Evolutionary conservation across 2,797 vertebrate genomes (phyloP), one percentile per base, ranked within the genome.

Genomic region (Pygocentrus nattereri): DNA sequence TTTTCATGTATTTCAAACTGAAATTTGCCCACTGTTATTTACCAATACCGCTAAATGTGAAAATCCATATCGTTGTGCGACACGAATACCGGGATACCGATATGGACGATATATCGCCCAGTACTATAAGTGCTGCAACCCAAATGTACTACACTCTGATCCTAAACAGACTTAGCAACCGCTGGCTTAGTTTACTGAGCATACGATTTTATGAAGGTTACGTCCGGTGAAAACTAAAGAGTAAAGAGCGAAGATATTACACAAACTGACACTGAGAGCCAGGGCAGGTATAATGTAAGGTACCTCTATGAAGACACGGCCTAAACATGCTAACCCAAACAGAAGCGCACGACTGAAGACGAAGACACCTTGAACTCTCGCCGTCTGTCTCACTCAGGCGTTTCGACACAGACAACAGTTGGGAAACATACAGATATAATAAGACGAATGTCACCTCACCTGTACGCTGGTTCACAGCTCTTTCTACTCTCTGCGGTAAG

Each of bases 391-490:
- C 61, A 15, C 78, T 65, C 18, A 44, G 19, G 4, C 50, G 73
- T 10, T 21, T 30, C 25, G 41, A n/a, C 65, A 23, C 25, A 74
- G 11, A 19, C n/a, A 27, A 61, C 58, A 81, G 61, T 70, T 74
- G 7, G 49, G 27, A 38, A 76, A 65, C 65, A 44, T 34, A 25
- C 5, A 31, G n/a, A 2, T 80, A 41, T 27, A 25, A 27, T 21
- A 54, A 12, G 0, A 15, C 19, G 68, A 61, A 23, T 0, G 56
- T 74, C 82, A 78, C 91, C 93, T 93, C 85, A 95, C 93, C 93
- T 90, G 58, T 5, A 38, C 6, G 12, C 16, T 25, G n/a, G 21
- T 58, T 10, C 58, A 7, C 5, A 2, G 76, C 83, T 82, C 12
- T 31, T 47, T 64, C 41, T 38, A 19, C 58, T 13, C 47, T 79